These are phyloP conservation scores for Euzetes globulus DNA, from an alignment of 2,888 invertebrate genomes.

Conservation along the genomic window DNA sequence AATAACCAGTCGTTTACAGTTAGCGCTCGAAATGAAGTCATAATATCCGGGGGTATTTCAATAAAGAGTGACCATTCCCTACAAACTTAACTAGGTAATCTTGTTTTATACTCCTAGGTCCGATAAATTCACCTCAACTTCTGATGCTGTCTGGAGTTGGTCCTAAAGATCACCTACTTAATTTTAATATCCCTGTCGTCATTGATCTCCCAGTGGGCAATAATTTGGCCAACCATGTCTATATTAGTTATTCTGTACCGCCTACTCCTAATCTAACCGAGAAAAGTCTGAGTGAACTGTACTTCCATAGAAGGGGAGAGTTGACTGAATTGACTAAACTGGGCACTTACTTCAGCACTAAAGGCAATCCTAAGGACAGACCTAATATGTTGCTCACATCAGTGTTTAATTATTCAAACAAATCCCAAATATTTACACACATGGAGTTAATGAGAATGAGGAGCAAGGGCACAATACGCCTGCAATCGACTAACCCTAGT, in stretches of 20 bases:
- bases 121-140: neutral
- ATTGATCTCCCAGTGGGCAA: neutral
- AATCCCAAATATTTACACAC: too few species aligned
- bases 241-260: neutral
- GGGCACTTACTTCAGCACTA: neutral
- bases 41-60: neutral
- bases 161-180: neutral
- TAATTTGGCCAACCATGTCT: neutral
- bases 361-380: neutral
- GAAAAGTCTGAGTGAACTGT: too few species aligned
- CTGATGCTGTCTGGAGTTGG: slow-evolving; percentile 3
- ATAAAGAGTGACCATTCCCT: neutral
- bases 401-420: too few species aligned
- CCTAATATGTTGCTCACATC: too few species aligned
- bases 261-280: too few species aligned
- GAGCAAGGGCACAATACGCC: too few species aligned
- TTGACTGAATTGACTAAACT: neutral
- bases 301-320: neutral
- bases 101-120: neutral
- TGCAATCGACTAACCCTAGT: too few species aligned
- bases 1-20: too few species aligned
- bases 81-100: neutral
- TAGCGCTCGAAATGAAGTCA: neutral
- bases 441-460: too few species aligned
- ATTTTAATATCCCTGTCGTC: neutral